Conservation (phyloP, 23 tunicate species). For the Styela clava region DNA sequence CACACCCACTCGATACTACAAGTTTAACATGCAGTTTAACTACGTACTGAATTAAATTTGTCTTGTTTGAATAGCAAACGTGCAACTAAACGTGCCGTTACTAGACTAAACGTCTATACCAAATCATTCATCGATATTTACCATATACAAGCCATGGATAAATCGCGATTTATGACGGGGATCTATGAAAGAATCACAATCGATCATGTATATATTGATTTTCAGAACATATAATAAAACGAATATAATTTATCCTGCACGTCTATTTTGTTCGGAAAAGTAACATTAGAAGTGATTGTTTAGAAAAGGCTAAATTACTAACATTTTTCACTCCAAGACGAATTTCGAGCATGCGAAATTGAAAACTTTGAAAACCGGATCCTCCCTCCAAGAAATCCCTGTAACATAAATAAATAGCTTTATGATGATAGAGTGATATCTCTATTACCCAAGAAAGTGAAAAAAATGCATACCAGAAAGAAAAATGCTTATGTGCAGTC, state of each 20-base stretch:
- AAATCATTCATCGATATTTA: not conserved
- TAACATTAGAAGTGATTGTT: too few species aligned
- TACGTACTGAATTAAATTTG: not conserved
- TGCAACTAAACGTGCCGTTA: not conserved
- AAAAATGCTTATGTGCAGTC: too few species aligned
- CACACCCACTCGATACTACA: not conserved
- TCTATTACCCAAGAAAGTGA: not conserved
- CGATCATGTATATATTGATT: too few species aligned
- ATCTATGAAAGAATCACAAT: too few species aligned
- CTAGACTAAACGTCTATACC: not conserved
- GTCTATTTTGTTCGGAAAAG: too few species aligned
- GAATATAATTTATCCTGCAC: too few species aligned
- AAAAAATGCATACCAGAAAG: too few species aligned
- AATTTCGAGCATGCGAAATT: slow-evolving; percentile 81
- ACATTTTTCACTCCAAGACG: slow-evolving; percentile 66
- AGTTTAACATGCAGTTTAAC: not conserved
- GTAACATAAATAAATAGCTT: not conserved
- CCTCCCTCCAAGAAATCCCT: slow-evolving; percentile 41
- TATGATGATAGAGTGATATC: not conserved
- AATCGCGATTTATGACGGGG: too few species aligned
- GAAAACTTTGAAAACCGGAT: slow-evolving; percentile 94
- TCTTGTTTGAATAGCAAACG: not conserved
- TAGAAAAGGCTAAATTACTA: too few species aligned
- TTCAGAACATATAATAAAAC: too few species aligned
- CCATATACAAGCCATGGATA: too few species aligned